A percentile compares a stretch with the other conserved stretches of the same genome.
Evolutionary conservation across 2,888 invertebrate genomes (phyloP).

Genomic region (Drosophila rellima): DNA sequence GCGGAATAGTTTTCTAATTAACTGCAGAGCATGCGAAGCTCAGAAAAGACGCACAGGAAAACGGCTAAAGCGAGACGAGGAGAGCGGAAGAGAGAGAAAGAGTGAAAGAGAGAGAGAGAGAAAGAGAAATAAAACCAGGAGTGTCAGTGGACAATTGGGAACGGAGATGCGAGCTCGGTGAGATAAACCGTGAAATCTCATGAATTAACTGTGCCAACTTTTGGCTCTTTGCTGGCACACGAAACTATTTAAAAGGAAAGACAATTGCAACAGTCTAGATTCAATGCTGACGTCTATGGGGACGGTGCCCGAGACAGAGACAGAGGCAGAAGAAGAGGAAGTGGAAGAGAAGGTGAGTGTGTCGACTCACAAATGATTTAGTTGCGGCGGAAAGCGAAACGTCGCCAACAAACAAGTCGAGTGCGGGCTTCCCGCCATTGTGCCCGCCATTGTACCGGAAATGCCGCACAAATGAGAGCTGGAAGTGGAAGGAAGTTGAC

Average conservation of each 20-base stretch:
- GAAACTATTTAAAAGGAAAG: constrained; percentile 78
- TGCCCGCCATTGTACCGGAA: constrained; percentile 75
- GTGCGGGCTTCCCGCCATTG: constrained; percentile 64
- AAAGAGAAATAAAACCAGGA: constrained; percentile 1
- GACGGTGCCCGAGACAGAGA: neutral
- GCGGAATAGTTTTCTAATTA: constrained; percentile 77
- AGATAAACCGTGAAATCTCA: constrained; percentile 80
- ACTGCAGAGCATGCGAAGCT: constrained; percentile 64
- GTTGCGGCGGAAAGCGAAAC: constrained; percentile 76
- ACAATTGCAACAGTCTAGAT: constrained; percentile 68
- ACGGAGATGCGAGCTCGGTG: constrained; percentile 38
- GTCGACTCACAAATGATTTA: constrained; percentile 71
- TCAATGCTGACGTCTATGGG: neutral
- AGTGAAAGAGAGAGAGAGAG: neutral
- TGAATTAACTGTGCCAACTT: constrained; percentile 77
- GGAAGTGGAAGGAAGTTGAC: constrained; percentile 80
- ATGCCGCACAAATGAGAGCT: constrained; percentile 79
- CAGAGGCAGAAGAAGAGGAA: neutral
- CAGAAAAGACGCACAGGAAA: constrained; percentile 40
- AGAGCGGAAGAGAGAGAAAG: constrained; percentile 3
- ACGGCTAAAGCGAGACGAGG: constrained; percentile 1
- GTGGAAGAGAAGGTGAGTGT: neutral
- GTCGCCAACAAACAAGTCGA: constrained; percentile 79
- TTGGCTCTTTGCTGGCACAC: constrained; percentile 58
- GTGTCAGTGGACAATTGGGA: constrained; percentile 1